Evolutionary conservation across 2,888 invertebrate genomes (phyloP).

Genomic region (Ischnus inquisitorius): DNA sequence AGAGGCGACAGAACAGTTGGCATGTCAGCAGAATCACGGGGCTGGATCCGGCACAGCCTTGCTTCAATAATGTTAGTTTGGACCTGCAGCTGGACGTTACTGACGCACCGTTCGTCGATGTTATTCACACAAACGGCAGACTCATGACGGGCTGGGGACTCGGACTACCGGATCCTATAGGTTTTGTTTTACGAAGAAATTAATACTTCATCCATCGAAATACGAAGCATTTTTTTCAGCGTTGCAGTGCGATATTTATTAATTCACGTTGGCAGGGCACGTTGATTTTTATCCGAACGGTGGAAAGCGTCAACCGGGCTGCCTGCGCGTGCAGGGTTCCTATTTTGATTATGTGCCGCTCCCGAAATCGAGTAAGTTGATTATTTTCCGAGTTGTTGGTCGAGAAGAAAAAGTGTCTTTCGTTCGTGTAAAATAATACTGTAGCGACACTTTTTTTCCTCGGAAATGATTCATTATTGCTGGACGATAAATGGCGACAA

Average conservation of each 20-base stretch:
- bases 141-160: slow-evolving; percentile 87
- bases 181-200: slow-evolving; percentile 84
- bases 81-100: slow-evolving; percentile 86
- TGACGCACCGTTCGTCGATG: slow-evolving; percentile 88
- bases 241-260: no score
- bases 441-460: background rate
- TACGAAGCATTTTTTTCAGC: no score
- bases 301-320: slow-evolving; percentile 89
- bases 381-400: background rate
- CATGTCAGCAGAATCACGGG: slow-evolving; percentile 85
- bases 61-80: slow-evolving; percentile 86
- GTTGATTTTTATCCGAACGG: slow-evolving; percentile 91
- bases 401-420: background rate
- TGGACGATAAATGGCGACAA: background rate
- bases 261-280: slow-evolving; percentile 84
- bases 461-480: background rate
- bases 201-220: no score
- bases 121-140: slow-evolving; percentile 89
- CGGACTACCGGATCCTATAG: slow-evolving; percentile 87
- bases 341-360: slow-evolving; percentile 83
- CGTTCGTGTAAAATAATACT: no score
- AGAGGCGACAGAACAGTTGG: slow-evolving; percentile 82
- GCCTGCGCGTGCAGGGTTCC: slow-evolving; percentile 82
- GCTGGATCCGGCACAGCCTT: slow-evolving; percentile 89
- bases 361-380: slow-evolving; percentile 84